Conservation (phyloP, 2,113 vertebrate species). For the Elgaria multicarinata region DNA sequence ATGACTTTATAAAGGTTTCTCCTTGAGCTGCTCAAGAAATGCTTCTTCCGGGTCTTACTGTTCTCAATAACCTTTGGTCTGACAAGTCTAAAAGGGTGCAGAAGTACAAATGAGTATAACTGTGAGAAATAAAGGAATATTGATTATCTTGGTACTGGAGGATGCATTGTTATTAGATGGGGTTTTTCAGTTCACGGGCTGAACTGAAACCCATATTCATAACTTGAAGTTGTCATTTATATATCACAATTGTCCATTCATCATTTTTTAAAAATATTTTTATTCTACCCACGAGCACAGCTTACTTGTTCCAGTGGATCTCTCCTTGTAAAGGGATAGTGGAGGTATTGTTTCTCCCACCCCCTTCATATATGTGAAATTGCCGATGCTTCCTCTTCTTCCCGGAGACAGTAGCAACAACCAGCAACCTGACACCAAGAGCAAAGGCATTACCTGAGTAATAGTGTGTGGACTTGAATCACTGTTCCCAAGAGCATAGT, state of each 20-base stretch:
- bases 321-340: slow-evolving; percentile 12
- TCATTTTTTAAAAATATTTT: background rate
- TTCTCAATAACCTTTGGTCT: background rate
- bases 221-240: background rate
- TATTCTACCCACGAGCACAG: background rate
- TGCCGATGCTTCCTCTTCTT: background rate
- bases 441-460: slow-evolving; percentile 44
- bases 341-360: background rate
- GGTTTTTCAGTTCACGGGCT: background rate
- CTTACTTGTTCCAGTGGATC: background rate
- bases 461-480: slow-evolving; percentile 15
- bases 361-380: background rate
- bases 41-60: background rate
- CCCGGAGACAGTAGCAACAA: slow-evolving; percentile 32
- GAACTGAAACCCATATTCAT: background rate
- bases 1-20: background rate
- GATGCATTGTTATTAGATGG: background rate
- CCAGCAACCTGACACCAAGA: slow-evolving; percentile 16
- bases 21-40: slow-evolving; percentile 12
- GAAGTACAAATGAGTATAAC: slow-evolving; percentile 15
- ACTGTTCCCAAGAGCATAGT: slow-evolving; percentile 47
- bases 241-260: background rate
- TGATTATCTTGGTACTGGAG: slow-evolving; percentile 4
- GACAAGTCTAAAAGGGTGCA: slow-evolving; percentile 20
- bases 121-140: background rate